phyloP scores from a whole-genome alignment of 1,140 invertebrate genomes.

The Drosophila orosa region DNA sequence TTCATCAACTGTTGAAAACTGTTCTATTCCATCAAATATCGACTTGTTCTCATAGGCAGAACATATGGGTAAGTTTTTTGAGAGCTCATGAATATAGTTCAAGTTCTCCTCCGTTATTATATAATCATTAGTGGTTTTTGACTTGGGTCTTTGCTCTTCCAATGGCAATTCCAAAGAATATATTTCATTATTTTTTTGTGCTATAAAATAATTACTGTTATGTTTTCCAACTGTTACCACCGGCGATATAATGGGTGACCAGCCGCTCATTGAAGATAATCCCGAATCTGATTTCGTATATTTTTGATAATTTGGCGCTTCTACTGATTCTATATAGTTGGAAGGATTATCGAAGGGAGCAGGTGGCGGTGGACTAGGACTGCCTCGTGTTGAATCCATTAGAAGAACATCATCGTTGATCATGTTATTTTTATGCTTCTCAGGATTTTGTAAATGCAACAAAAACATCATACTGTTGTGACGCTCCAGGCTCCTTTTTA shows the following conservation, averaged over 20 bases:
- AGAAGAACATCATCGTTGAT: constrained; percentile 50
- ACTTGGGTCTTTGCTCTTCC: not conserved
- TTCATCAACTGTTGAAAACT: constrained; percentile 56
- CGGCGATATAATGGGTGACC: constrained; percentile 90
- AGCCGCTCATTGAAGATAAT: constrained; percentile 93
- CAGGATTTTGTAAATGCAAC: constrained; percentile 80
- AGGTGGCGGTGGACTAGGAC: constrained; percentile 93
- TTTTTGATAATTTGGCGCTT: constrained; percentile 86
- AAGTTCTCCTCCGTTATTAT: constrained; percentile 76
- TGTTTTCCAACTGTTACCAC: constrained; percentile 13
- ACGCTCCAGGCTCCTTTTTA: constrained; percentile 74
- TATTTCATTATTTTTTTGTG: constrained; percentile 20
- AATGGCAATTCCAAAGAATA: constrained; percentile 4
- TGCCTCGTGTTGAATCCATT: constrained; percentile 85
- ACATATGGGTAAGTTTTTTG: constrained; percentile 82
- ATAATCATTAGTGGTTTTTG: constrained; percentile 38
- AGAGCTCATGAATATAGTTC: constrained; percentile 81
- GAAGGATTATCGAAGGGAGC: constrained; percentile 86
- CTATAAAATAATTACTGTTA: constrained; percentile 28
- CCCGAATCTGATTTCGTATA: constrained; percentile 91
- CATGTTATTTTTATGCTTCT: constrained; percentile 50
- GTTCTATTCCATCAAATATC: constrained; percentile 59
- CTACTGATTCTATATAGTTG: constrained; percentile 11
- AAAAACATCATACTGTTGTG: constrained; percentile 83
- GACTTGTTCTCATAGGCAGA: constrained; percentile 83